These are phyloP conservation scores for Entosphenus tridentatus DNA, from an alignment of 2,113 vertebrate genomes.

Conservation along the genomic window DNA sequence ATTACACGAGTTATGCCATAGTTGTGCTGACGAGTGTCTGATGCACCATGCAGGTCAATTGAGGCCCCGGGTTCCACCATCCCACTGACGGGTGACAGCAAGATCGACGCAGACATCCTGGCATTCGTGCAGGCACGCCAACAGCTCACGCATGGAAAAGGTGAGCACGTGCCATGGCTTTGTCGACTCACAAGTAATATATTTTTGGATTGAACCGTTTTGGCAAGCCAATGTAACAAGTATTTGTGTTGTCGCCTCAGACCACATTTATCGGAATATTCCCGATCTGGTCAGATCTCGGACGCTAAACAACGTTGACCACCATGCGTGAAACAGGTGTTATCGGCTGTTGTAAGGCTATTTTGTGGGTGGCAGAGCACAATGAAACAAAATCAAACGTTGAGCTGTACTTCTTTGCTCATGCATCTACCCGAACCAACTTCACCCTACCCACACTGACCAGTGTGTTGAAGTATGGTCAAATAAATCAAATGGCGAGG, in stretches of 20 bases:
- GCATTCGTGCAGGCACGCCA: conserved; percentile 66
- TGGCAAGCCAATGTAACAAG: not conserved
- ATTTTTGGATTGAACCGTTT: not conserved
- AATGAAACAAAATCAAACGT: too few species aligned
- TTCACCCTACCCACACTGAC: too few species aligned
- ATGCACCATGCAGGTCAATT: conserved; percentile 24
- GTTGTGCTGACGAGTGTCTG: too few species aligned
- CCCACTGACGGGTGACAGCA: conserved; percentile 51
- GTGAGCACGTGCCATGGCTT: conserved; percentile 19
- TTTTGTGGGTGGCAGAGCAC: too few species aligned
- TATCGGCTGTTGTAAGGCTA: not conserved
- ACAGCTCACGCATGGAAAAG: conserved; percentile 39
- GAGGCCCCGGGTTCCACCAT: conserved; percentile 20
- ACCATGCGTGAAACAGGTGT: not conserved
- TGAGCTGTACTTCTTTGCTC: too few species aligned
- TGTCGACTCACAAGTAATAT: not conserved
- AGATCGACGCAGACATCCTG: conserved; percentile 53
- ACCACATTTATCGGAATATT: not conserved
- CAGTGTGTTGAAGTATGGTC: too few species aligned
- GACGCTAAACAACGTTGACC: not conserved
- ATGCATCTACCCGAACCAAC: too few species aligned
- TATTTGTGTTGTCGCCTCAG: not conserved
- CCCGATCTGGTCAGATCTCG: not conserved
- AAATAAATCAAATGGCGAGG: too few species aligned
- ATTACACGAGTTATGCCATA: too few species aligned